Percentiles rank a stretch among this genome's conserved stretches.
phyloP scores from a whole-genome alignment of 2,797 vertebrate species.

The Spea hammondii region DNA sequence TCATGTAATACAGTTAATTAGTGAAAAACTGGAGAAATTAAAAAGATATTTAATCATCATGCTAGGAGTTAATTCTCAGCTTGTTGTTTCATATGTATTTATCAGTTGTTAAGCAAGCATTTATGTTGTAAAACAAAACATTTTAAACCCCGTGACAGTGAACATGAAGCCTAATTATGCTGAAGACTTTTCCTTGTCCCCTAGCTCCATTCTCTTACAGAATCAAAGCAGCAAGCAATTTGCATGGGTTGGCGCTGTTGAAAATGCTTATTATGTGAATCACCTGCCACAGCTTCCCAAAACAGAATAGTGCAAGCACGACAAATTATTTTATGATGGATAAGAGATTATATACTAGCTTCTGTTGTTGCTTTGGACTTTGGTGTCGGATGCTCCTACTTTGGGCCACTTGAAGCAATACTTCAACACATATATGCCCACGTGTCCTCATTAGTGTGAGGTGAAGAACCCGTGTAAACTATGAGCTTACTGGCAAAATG shows the following conservation, averaged over 20 bases:
- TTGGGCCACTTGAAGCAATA: too few species aligned
- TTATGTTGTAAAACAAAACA: slow-evolving; percentile 37
- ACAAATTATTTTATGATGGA: too few species aligned
- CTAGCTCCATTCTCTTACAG: slow-evolving; percentile 22
- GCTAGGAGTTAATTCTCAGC: slow-evolving; percentile 13
- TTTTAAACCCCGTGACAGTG: slow-evolving; percentile 44
- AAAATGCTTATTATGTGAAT: neutral
- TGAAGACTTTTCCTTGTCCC: slow-evolving; percentile 23
- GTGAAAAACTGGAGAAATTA: slow-evolving; percentile 13
- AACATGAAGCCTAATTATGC: slow-evolving; percentile 41
- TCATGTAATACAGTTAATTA: slow-evolving; percentile 4
- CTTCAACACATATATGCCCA: too few species aligned
- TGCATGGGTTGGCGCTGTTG: neutral
- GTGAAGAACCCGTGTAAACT: too few species aligned
- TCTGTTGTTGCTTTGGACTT: too few species aligned
- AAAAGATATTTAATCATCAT: neutral
- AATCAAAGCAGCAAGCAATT: slow-evolving; percentile 2
- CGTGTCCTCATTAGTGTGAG: too few species aligned
- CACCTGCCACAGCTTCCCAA: neutral
- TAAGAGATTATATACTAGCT: too few species aligned
- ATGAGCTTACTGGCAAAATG: too few species aligned
- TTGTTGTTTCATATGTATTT: slow-evolving; percentile 29
- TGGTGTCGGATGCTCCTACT: too few species aligned
- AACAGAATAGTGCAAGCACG: too few species aligned
- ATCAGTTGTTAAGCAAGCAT: slow-evolving; percentile 25